phyloP scores from a whole-genome alignment of 2,888 invertebrate genomes.

The Himalopsyche kuldschensis region DNA sequence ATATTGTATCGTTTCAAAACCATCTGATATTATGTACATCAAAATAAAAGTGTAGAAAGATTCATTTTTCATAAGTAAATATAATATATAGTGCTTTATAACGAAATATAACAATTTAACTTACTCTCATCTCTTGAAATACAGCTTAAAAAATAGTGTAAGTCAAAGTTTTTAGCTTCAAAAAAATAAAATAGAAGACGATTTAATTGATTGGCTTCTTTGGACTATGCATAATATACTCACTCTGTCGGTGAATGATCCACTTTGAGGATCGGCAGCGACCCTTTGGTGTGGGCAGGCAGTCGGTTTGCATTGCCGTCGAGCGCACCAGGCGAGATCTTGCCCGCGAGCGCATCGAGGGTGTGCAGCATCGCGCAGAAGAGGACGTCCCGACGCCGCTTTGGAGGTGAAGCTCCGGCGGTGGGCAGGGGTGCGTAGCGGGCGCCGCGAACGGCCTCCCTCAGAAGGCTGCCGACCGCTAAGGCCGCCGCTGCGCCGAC shows the following conservation, averaged over 20 bases:
- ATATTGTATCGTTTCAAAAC: too few species aligned
- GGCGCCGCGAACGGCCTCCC: conserved; percentile 42
- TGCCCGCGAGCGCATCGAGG: conserved; percentile 85
- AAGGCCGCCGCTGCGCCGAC: conserved; percentile 49
- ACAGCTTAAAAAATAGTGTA: too few species aligned
- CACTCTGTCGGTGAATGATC: conserved; percentile 56
- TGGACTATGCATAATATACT: conserved; percentile 43
- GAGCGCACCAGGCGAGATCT: conserved; percentile 81
- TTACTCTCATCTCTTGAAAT: too few species aligned
- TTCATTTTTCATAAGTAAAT: too few species aligned
- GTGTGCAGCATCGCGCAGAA: conserved; percentile 78
- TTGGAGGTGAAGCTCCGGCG: conserved; percentile 37
- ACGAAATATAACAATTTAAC: too few species aligned
- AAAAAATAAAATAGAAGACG: too few species aligned
- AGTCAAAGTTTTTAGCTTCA: too few species aligned
- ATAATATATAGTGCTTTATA: too few species aligned
- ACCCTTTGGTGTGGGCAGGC: conserved; percentile 46
- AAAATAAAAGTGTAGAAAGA: too few species aligned
- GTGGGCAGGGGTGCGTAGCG: conserved; percentile 34
- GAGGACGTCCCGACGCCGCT: conserved; percentile 52
- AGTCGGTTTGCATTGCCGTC: conserved; percentile 72
- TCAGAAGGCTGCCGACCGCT: conserved; percentile 49
- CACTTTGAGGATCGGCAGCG: conserved; percentile 60
- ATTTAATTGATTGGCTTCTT: too few species aligned
- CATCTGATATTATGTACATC: too few species aligned